A percentile compares a stretch with the other conserved stretches of the same genome.
These are phyloP conservation scores for Emys orbicularis DNA, from an alignment of 2,797 vertebrate species.

Conservation along the genomic window DNA sequence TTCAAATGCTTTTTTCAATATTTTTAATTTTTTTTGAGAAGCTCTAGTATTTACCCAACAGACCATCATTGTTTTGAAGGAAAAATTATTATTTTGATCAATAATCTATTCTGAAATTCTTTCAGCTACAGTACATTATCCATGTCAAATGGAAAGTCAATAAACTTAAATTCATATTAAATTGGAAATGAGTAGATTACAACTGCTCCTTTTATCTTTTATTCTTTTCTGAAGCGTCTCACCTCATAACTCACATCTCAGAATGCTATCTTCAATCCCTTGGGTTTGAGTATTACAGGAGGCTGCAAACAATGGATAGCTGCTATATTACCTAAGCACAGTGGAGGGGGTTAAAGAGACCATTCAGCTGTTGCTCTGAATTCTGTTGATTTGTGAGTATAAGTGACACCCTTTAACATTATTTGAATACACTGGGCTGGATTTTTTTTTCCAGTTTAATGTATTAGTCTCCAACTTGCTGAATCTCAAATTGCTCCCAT, in stretches of 20 bases:
- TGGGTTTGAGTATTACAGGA: conserved; percentile 36
- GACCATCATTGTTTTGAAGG: not conserved
- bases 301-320: not conserved
- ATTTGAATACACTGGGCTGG: conserved; percentile 54
- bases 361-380: conserved; percentile 56
- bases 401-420: conserved; percentile 69
- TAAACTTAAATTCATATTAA: conserved; percentile 64
- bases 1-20: not conserved
- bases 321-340: conserved; percentile 31
- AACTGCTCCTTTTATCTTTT: conserved; percentile 41
- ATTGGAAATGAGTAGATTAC: conserved; percentile 50
- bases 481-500: conserved; percentile 76
- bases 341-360: conserved; percentile 43
- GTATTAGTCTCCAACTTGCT: conserved; percentile 75
- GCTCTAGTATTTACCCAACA: not conserved
- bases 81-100: conserved; percentile 26
- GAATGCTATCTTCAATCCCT: conserved; percentile 39
- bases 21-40: conserved; percentile 6
- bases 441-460: conserved; percentile 52
- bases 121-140: conserved; percentile 55
- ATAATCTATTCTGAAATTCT: conserved; percentile 33
- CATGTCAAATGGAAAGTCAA: conserved; percentile 41
- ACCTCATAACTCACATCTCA: conserved; percentile 29
- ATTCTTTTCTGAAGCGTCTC: conserved; percentile 22
- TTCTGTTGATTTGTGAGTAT: conserved; percentile 66